Conservation (phyloP, 1,140 invertebrate genomes). For the Drosophila bifasciata region DNA sequence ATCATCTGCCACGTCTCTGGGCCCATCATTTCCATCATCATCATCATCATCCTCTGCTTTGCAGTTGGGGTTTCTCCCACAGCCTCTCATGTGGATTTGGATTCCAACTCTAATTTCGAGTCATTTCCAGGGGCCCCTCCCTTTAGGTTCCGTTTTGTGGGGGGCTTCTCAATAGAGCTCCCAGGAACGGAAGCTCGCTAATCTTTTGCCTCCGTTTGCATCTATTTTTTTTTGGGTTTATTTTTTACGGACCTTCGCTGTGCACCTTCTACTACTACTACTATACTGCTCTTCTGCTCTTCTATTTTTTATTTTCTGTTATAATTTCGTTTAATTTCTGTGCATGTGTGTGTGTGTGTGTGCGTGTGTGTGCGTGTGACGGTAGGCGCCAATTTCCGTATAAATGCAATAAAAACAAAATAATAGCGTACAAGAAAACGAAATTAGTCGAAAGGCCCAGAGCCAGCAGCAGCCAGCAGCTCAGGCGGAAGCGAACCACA, state of each 20-base stretch:
- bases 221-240: slow-evolving; percentile 35
- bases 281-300: slow-evolving; percentile 15
- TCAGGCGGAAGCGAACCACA: slow-evolving; percentile 61
- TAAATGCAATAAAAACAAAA: slow-evolving; percentile 81
- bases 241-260: slow-evolving; percentile 54
- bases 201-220: slow-evolving; percentile 65
- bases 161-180: slow-evolving; percentile 1
- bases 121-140: slow-evolving; percentile 51
- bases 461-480: slow-evolving; percentile 55
- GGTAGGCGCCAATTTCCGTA: slow-evolving; percentile 74
- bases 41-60: too few relatives aligned
- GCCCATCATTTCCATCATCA: too few relatives aligned
- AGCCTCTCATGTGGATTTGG: slow-evolving; percentile 39
- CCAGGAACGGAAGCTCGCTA: slow-evolving; percentile 70
- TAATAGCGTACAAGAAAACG: slow-evolving; percentile 80
- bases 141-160: slow-evolving; percentile 11
- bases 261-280: too few relatives aligned
- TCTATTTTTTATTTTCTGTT: slow-evolving; percentile 57
- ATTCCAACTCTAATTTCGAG: slow-evolving; percentile 60
- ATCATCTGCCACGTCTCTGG: too few relatives aligned
- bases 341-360: slow-evolving; percentile 18
- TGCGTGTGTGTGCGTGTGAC: slow-evolving; percentile 16
- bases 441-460: slow-evolving; percentile 74
- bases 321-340: slow-evolving; percentile 67
- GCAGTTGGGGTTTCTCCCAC: slow-evolving; percentile 20